These are phyloP conservation scores for Mico argentatus DNA, from an alignment of 2,797 vertebrate species.

Conservation along the genomic window DNA sequence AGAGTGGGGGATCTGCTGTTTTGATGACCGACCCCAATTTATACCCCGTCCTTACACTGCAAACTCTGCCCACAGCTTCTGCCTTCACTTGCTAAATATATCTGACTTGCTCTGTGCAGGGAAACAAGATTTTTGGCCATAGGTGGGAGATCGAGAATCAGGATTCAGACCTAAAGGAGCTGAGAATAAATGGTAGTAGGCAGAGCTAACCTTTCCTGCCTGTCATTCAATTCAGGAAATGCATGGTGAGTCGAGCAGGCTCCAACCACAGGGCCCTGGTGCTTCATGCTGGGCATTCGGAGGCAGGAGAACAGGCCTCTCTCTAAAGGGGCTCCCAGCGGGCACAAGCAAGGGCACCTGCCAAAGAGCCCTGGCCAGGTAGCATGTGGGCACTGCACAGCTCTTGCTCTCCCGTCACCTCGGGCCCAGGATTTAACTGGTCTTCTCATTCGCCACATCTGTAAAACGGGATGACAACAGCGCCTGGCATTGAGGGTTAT, in stretches of 20 bases:
- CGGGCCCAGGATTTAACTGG: not conserved
- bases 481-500: not conserved
- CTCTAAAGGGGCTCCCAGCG: not conserved
- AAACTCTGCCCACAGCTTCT: not conserved
- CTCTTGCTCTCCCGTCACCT: not conserved
- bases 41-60: not conserved
- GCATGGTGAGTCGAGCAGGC: not conserved
- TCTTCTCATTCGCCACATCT: not conserved
- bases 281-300: not conserved
- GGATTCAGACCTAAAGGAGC: not conserved
- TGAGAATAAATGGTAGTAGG: not conserved
- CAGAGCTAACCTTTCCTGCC: not conserved
- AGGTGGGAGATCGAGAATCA: not conserved
- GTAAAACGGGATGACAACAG: not conserved
- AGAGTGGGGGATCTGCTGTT: not conserved
- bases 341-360: not conserved
- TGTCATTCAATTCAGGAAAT: not conserved
- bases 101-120: not conserved
- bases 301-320: not conserved
- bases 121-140: not conserved
- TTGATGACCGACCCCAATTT: not conserved
- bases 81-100: not conserved
- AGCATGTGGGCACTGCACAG: not conserved
- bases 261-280: not conserved
- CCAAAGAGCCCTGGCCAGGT: not conserved